A percentile compares a stretch with the other conserved stretches of the same genome.
These are phyloP conservation scores for Dryomyza anilis DNA, from an alignment of 2,888 invertebrate genomes.

Conservation along the genomic window DNA sequence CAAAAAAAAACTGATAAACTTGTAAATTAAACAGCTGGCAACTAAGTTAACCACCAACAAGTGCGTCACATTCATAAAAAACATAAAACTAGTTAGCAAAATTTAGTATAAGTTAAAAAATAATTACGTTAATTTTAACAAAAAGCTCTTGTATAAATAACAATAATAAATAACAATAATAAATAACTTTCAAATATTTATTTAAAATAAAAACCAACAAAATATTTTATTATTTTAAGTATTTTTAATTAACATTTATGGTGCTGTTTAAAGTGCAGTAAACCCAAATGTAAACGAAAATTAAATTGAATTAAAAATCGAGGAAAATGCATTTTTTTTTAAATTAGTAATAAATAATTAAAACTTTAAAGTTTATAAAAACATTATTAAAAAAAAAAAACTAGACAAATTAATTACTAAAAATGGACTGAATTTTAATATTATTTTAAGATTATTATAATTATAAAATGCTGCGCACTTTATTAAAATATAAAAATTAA, in stretches of 20 bases:
- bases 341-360: background rate
- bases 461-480: too few species aligned
- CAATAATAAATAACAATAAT: background rate
- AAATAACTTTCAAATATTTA: constrained; percentile 3
- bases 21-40: constrained; percentile 17
- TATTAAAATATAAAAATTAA: too few species aligned
- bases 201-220: background rate
- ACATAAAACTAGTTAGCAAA: constrained; percentile 34
- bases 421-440: background rate
- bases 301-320: background rate
- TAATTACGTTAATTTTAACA: constrained; percentile 1
- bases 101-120: constrained; percentile 21
- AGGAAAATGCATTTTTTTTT: background rate
- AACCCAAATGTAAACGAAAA: background rate
- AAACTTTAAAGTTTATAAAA: background rate
- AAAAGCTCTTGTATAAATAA: background rate
- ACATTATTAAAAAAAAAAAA: background rate
- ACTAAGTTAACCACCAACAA: constrained; percentile 35
- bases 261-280: constrained; percentile 19
- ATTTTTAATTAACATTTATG: constrained; percentile 15
- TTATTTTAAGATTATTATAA: too few species aligned
- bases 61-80: constrained; percentile 38
- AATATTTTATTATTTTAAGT: background rate
- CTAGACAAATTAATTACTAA: background rate
- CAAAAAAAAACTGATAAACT: background rate